phyloP scores from a whole-genome alignment of 2,113 vertebrate species.

The Ranitomeya imitator region DNA sequence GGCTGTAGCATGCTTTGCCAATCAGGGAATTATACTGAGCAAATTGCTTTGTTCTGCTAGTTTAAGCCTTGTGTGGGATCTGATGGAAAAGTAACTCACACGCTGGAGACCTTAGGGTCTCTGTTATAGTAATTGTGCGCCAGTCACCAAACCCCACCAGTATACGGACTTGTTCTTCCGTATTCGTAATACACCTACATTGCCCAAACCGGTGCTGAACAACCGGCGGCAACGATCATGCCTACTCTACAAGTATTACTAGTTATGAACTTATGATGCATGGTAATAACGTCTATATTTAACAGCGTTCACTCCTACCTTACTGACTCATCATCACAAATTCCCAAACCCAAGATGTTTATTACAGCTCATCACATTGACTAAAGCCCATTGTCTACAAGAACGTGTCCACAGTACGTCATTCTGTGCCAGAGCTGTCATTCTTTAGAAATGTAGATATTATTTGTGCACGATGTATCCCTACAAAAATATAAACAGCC shows the following conservation, averaged over 20 bases:
- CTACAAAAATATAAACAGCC: background rate
- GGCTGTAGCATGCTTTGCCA: background rate
- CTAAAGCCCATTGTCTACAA: background rate
- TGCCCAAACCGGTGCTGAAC: background rate
- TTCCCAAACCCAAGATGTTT: background rate
- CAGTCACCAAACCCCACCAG: background rate
- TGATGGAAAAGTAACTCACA: conserved; percentile 23
- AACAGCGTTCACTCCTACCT: background rate
- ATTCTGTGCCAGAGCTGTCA: background rate
- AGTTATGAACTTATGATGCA: conserved; percentile 1
- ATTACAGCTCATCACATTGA: background rate
- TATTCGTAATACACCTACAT: background rate
- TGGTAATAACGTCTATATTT: background rate
- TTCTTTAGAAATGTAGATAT: background rate
- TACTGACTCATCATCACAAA: background rate
- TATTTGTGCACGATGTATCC: background rate
- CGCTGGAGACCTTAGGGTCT: background rate
- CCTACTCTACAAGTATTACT: background rate
- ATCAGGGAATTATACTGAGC: conserved; percentile 36
- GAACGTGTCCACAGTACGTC: background rate
- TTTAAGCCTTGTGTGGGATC: conserved; percentile 35
- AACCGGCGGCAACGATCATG: background rate
- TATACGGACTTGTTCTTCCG: background rate
- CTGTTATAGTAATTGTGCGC: background rate
- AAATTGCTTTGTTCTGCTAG: conserved; percentile 56